Conservation (phyloP, 64 coral and sea anemone species). For the Dendrophyllia cribrosa region DNA sequence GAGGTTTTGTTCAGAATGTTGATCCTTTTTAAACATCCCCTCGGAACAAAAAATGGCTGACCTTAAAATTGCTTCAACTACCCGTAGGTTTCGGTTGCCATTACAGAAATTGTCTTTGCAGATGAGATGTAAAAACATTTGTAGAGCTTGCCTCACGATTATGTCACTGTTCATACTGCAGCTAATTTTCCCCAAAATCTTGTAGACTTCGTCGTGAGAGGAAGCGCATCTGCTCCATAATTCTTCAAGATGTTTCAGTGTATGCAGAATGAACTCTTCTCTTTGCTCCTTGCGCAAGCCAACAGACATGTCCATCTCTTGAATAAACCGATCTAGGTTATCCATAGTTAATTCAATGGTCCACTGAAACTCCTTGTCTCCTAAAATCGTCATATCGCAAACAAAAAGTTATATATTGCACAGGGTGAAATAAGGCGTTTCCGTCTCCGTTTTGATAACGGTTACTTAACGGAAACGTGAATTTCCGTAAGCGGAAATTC, state of each 20-base stretch:
- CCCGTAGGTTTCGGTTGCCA: background rate
- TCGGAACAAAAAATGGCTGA: background rate
- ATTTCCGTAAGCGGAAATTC: too few species aligned
- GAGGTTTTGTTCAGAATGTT: background rate
- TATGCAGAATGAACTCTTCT: background rate
- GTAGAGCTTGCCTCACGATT: background rate
- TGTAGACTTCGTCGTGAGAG: background rate
- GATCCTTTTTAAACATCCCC: background rate
- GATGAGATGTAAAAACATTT: background rate
- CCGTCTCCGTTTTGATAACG: too few species aligned
- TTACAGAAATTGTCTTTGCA: background rate
- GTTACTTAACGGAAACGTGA: too few species aligned
- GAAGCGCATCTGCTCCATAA: background rate
- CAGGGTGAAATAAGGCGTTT: too few species aligned
- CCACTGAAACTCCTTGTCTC: background rate
- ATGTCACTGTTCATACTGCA: background rate
- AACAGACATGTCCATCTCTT: background rate
- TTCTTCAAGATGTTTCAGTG: background rate
- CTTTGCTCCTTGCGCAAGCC: background rate
- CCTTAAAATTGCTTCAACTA: background rate
- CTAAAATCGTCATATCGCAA: background rate
- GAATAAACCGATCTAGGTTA: background rate
- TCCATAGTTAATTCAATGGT: background rate
- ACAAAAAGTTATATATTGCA: too few species aligned
- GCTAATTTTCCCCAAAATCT: background rate